Evolutionary conservation across 2,797 vertebrate genomes (phyloP), one percentile per base, ranked within the genome.

Genomic region (Philypnodon macrostomus): DNA sequence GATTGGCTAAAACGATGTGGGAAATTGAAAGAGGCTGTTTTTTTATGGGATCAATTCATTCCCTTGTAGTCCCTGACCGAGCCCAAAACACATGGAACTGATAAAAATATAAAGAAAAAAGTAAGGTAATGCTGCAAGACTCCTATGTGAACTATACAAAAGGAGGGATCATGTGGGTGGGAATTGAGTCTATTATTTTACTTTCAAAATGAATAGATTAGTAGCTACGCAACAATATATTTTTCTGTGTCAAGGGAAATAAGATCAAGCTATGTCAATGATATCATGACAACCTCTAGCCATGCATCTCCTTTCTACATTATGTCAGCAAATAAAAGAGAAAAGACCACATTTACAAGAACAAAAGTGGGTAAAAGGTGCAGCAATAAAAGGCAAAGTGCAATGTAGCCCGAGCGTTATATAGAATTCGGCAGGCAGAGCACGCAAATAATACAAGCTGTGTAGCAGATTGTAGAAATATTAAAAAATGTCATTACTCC

Each of bases 21-120:
- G 56, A 63, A 79, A 75, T 24, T 53, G 44, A 69, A 74, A 59
- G 63, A 56, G 58, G 50, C 57, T 67, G 77, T 74, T 84, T 82
- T n/a, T 73, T 81, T 70, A 54, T 59, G 65, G 76, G 81, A 84
- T 86, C 73, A 80, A 59, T 82, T 77, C 55, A 58, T 67, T 64
- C 70, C 65, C 69, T 73, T 56, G 60, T 17, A 53, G 66, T 73
- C 68, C 65, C 70, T 33, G 44, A 61, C 57, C 44, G 41, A 56
- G 76, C 69, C 66, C 27, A 55, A 47, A 80, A 82, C 88, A 90
- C 83, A 79, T 90, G 89, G 88, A 87, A 86, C 26, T 48, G 34
- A 88, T 88, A 78, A 85, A 75, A 77, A 41, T 42, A 42, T 36
- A 36, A 42, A 18, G 14, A 58, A 59, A 70, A 62, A 59, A 54